These are phyloP conservation scores for Ahaetulla prasina DNA, from an alignment of 2,113 vertebrate species.

Conservation along the genomic window DNA sequence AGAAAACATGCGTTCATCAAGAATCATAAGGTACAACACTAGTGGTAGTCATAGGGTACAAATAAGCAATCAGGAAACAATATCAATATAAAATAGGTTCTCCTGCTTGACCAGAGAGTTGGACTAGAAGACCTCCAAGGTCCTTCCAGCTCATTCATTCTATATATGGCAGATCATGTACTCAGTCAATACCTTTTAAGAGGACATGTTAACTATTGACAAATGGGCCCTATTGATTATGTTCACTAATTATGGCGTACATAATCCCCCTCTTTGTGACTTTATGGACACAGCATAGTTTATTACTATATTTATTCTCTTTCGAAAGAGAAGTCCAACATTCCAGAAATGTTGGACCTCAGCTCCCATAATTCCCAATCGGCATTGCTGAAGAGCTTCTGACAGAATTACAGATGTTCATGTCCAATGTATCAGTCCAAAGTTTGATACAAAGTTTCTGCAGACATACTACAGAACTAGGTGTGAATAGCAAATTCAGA, in stretches of 20 bases:
- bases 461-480: not conserved
- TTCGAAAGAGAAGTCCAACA: not conserved
- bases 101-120: no score
- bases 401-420: not conserved
- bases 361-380: not conserved
- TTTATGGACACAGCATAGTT: not conserved
- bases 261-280: not conserved
- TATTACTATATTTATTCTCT: not conserved
- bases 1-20: no score
- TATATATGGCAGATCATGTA: not conserved
- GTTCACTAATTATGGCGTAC: not conserved
- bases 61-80: no score
- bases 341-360: not conserved
- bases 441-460: not conserved
- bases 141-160: no score
- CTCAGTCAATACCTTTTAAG: not conserved
- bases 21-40: no score
- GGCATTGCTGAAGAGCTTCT: not conserved
- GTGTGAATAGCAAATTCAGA: not conserved
- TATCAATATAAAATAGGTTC: no score
- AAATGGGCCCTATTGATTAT: not conserved
- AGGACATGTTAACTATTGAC: not conserved
- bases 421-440: not conserved
- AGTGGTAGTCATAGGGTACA: no score
- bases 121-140: no score